Evolutionary conservation across 2,888 invertebrate species (phyloP), one percentile per base, ranked within the genome.

Genomic region (Oscheius onirici): DNA sequence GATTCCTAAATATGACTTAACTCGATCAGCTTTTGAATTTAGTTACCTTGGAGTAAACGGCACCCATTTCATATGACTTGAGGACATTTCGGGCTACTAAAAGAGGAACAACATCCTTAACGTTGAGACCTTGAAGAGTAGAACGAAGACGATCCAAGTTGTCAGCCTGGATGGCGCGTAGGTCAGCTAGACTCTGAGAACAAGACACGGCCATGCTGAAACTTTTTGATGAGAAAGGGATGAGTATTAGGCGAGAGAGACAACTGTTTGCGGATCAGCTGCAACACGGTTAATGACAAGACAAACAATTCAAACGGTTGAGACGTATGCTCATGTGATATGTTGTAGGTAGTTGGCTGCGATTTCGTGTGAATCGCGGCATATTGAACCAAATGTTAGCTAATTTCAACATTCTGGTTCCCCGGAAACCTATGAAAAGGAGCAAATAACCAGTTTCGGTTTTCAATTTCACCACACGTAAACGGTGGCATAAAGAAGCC

Each of bases 61-160:
- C 79, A 15, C 79, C 77, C 85, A 85, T 85, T 71, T 85, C 85
- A 67, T 77, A 76, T 15, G 81, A 76, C 41, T 81, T 74, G 49
- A 85, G 76, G 22, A 85, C 84, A 54, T 82, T 84, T 41, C 85
- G 74, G 17, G 85, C 84, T 8, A 85, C 85, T 8, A 85, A 71
- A 22, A 80, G 74, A 10, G 85, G 85, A 13, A 85, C 85, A 8
- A 85, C 70, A 71, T 85, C 85, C 44, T 79, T 73, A 49, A 77
- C 72, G 69, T 77, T 76, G 34, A 78, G 65, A 22, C 75, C 72
- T 57, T 79, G 79, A 17, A 84, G 75, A 57, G 78, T 74, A 44
- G 73, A 70, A 26, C 83, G 76, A 10, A 84, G 77, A 55, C 79
- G 74, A 54, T 85, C 84, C 44, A 85, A 73, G 57, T 83, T 83